Evolutionary conservation across 2,113 vertebrate species (phyloP).

Genomic region (Fregetta grallaria): DNA sequence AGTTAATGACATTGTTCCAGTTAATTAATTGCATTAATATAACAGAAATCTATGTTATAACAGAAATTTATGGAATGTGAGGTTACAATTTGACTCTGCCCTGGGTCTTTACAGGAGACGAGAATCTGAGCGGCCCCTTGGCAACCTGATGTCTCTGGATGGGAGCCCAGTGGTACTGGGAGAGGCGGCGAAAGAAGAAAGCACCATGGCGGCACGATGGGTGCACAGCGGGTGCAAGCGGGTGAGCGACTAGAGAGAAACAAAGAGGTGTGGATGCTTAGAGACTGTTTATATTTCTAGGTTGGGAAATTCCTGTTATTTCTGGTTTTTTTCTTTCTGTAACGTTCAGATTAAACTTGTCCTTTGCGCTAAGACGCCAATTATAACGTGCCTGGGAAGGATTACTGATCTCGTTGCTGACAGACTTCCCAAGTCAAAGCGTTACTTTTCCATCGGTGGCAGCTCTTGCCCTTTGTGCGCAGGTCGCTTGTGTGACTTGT

Average conservation of each 20-base stretch:
- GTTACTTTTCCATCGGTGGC: neutral
- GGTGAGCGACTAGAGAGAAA: neutral
- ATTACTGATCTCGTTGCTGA: neutral
- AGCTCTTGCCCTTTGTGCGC: neutral
- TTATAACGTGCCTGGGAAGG: neutral
- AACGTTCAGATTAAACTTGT: accelerated
- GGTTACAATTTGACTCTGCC: neutral
- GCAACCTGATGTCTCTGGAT: neutral
- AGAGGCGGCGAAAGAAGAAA: neutral
- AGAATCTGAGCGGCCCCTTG: neutral
- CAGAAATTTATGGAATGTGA: neutral
- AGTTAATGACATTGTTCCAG: neutral
- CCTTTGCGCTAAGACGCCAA: neutral
- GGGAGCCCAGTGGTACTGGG: accelerated
- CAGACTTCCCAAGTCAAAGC: neutral
- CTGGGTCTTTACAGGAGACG: neutral
- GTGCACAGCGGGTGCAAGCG: too few relatives aligned
- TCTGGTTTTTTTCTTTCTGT: neutral
- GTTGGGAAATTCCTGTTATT: neutral
- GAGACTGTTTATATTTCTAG: neutral
- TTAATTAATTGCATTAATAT: neutral
- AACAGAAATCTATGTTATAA: neutral
- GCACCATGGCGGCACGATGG: accelerated
- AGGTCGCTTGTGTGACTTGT: neutral
- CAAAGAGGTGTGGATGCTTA: neutral